Conservation (phyloP, 2,888 invertebrate genomes). For the Rhamnusium bicolor region DNA sequence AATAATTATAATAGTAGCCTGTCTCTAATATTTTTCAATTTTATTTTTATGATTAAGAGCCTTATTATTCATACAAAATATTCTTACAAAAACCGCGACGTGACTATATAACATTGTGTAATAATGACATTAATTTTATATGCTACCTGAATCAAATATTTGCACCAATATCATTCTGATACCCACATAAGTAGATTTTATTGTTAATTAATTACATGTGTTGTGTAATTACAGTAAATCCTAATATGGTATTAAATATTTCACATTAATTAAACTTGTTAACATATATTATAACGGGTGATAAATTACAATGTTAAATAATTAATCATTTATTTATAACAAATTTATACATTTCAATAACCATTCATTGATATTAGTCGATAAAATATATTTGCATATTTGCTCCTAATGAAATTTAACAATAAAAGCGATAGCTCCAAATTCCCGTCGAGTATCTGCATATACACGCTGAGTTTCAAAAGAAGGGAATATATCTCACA, state of each 20-base stretch:
- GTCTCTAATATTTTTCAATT: constrained; percentile 69
- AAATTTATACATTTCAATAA: background rate
- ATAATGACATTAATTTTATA: constrained; percentile 16
- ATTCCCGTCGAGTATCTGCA: too few species aligned
- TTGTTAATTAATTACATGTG: background rate
- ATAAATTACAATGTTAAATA: background rate
- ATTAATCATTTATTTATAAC: background rate
- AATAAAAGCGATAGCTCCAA: too few species aligned
- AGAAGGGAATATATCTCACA: too few species aligned
- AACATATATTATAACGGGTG: background rate
- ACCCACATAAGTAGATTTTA: background rate
- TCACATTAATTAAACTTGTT: background rate
- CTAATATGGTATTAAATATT: background rate
- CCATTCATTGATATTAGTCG: background rate
- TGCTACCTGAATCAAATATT: constrained; percentile 1
- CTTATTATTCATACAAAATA: constrained; percentile 58
- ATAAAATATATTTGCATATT: background rate
- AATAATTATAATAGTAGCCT: constrained; percentile 68
- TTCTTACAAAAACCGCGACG: constrained; percentile 50
- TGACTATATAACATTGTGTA: constrained; percentile 39
- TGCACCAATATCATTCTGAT: background rate
- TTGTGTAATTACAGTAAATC: background rate
- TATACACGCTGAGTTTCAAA: too few species aligned
- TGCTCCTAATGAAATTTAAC: background rate
- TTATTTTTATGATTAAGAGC: constrained; percentile 63